These are phyloP conservation scores for Neodiprion lecontei DNA, from an alignment of 1,140 invertebrate genomes.

Conservation along the genomic window DNA sequence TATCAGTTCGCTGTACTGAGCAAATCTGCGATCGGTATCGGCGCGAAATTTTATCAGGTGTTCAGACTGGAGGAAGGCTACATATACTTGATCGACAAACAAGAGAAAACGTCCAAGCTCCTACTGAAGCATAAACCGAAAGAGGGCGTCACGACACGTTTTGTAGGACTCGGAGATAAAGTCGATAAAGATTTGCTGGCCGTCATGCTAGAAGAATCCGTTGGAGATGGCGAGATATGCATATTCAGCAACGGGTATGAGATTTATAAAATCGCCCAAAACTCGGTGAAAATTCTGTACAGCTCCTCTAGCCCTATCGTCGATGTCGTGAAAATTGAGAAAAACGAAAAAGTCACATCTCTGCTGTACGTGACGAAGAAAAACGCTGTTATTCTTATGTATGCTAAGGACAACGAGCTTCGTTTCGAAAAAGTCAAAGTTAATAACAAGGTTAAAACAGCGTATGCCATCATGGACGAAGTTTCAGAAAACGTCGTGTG, in stretches of 20 bases:
- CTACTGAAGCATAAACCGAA: constrained; percentile 26
- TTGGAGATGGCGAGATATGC: constrained; percentile 30
- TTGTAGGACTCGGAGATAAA: constrained; percentile 27
- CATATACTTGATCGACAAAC: constrained; percentile 44
- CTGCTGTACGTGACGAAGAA: constrained; percentile 35
- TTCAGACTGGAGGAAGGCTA: constrained; percentile 29
- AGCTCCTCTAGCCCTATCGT: constrained; percentile 30
- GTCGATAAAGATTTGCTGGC: constrained; percentile 25
- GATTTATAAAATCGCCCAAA: constrained; percentile 27
- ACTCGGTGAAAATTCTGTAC: constrained; percentile 37
- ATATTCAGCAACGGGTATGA: constrained; percentile 38
- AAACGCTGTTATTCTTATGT: constrained; percentile 35
- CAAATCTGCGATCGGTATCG: constrained; percentile 41
- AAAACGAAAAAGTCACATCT: constrained; percentile 32
- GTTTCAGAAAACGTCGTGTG: constrained; percentile 23
- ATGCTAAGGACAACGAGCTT: constrained; percentile 31
- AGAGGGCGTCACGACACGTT: constrained; percentile 9
- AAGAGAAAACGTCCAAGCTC: constrained; percentile 26
- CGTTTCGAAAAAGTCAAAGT: constrained; percentile 40
- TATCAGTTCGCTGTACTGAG: constrained; percentile 38
- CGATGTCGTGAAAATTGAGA: constrained; percentile 36
- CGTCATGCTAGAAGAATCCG: constrained; percentile 17
- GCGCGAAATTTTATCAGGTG: constrained; percentile 37
- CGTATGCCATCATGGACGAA: constrained; percentile 35
- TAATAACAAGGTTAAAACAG: constrained; percentile 17